These are phyloP conservation scores for Isichthys henryi DNA, from an alignment of 2,113 vertebrate genomes.

Conservation along the genomic window DNA sequence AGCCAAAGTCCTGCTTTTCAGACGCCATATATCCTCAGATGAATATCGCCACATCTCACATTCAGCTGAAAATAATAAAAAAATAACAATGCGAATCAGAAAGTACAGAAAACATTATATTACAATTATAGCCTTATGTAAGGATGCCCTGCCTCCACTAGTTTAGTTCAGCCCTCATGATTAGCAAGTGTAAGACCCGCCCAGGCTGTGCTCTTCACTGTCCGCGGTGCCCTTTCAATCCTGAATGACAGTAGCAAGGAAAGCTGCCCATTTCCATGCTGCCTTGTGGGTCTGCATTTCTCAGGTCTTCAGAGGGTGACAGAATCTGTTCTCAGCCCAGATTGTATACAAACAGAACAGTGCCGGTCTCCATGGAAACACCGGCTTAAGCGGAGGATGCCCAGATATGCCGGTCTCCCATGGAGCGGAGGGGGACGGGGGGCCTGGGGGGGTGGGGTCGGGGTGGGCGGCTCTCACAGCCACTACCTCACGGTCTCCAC, in stretches of 20 bases:
- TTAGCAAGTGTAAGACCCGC: neutral
- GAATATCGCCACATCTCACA: neutral
- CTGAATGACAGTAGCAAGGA: conserved; percentile 1
- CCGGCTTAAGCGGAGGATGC: conserved; percentile 36
- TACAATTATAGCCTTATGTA: neutral
- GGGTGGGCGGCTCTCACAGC: conserved; percentile 29
- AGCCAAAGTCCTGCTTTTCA: neutral
- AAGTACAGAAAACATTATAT: neutral
- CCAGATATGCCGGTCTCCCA: conserved; percentile 29
- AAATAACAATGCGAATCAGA: neutral
- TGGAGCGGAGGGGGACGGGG: conserved; percentile 1
- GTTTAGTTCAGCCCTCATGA: neutral
- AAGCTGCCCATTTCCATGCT: neutral
- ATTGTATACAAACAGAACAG: conserved; percentile 39
- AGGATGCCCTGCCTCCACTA: neutral
- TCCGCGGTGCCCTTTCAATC: neutral
- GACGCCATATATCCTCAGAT: neutral
- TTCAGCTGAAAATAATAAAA: neutral
- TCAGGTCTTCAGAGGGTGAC: neutral
- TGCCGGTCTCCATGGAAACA: conserved; percentile 48
- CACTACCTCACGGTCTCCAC: conserved; percentile 26
- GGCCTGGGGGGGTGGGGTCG: no score
- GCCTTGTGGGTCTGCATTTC: neutral
- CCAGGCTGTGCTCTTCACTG: neutral
- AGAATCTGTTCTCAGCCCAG: conserved; percentile 30